A percentile compares a stretch with the other conserved stretches of the same genome.
These are phyloP conservation scores for Tetheella fluctuosa DNA, from an alignment of 2,888 invertebrate species.

Conservation along the genomic window DNA sequence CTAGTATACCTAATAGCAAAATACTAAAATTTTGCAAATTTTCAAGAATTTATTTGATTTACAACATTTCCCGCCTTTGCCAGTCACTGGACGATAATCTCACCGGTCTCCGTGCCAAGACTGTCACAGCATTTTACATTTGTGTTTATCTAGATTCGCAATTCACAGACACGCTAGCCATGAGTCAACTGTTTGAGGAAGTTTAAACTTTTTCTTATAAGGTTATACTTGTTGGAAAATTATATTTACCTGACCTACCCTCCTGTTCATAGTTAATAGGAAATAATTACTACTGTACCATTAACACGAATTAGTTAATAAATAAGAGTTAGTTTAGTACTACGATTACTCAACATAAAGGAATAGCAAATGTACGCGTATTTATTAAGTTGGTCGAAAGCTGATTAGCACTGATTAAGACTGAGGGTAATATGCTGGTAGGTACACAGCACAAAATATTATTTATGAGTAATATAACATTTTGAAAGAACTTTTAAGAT, in stretches of 20 bases:
- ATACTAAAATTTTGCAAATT: no score
- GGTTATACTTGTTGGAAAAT: background rate
- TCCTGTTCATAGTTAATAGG: background rate
- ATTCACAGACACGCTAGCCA: conserved; percentile 8
- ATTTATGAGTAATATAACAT: no score
- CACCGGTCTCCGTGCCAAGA: conserved; percentile 6
- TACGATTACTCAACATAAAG: background rate
- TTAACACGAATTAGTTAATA: conserved; percentile 34
- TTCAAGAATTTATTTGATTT: background rate
- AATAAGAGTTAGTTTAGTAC: conserved; percentile 32
- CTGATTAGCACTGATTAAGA: background rate
- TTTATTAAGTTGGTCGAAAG: background rate
- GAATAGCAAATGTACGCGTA: background rate
- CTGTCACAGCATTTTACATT: conserved; percentile 9
- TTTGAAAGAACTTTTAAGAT: no score
- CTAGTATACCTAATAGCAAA: no score
- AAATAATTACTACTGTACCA: conserved; percentile 23
- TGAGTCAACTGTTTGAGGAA: conserved; percentile 1
- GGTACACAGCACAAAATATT: background rate
- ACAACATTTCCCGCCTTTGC: background rate
- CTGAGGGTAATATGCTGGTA: background rate
- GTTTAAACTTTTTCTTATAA: conserved; percentile 1
- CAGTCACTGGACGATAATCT: conserved; percentile 10
- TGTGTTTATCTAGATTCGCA: background rate
- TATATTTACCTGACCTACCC: background rate